Evolutionary conservation across 2,888 invertebrate genomes (phyloP).

Genomic region (Acleris holmiana): DNA sequence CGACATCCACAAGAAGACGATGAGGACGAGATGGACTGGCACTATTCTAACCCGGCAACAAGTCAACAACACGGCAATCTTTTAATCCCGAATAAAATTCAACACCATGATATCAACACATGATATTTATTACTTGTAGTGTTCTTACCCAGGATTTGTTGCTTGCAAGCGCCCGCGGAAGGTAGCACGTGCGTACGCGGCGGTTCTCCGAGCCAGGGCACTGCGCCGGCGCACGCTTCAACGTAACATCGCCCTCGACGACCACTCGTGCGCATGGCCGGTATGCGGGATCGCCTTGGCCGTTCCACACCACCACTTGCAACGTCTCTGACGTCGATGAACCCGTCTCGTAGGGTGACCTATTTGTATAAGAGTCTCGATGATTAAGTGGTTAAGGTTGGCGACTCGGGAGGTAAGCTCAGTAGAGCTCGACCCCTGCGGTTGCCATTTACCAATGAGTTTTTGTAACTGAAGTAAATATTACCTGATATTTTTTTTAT

Average conservation of each 20-base stretch:
- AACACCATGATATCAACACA: too few species aligned
- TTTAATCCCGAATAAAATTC: too few species aligned
- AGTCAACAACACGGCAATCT: too few species aligned
- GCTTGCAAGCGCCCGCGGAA: conserved; percentile 23
- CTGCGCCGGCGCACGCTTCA: conserved; percentile 39
- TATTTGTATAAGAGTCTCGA: neutral
- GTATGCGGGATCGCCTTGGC: conserved; percentile 59
- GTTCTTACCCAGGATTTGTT: conserved; percentile 34
- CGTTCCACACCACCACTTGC: conserved; percentile 48
- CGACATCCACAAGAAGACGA: too few species aligned
- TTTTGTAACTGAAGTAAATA: too few species aligned
- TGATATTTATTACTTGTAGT: neutral
- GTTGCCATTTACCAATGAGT: too few species aligned
- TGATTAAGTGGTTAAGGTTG: too few species aligned
- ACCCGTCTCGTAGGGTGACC: conserved; percentile 52
- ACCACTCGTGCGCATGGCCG: conserved; percentile 47
- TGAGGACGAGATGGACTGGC: too few species aligned
- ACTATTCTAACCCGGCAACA: too few species aligned
- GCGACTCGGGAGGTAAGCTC: too few species aligned
- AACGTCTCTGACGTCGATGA: conserved; percentile 48
- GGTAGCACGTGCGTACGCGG: conserved; percentile 29
- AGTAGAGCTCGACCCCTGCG: too few species aligned
- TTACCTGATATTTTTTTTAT: too few species aligned
- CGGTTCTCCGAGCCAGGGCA: conserved; percentile 22
- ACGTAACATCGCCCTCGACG: conserved; percentile 38